Evolutionary conservation across 1,140 invertebrate genomes (phyloP).

Genomic region (Mactra quadrangularis): DNA sequence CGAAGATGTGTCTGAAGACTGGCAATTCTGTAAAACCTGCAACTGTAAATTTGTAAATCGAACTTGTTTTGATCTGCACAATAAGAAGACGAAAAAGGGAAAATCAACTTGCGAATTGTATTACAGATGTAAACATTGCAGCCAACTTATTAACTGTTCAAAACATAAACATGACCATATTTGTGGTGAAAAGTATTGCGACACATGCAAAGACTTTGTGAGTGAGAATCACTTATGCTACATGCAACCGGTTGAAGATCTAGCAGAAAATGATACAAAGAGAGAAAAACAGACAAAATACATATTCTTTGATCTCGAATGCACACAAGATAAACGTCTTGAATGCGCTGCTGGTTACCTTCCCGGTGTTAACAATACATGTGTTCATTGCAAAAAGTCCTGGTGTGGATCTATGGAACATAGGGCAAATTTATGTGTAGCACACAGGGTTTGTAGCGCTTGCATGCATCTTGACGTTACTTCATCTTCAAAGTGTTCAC

Average conservation of each 20-base stretch:
- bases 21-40: constrained; percentile 24
- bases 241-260: constrained; percentile 4
- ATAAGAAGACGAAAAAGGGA: constrained; percentile 32
- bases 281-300: constrained; percentile 18
- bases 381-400: constrained; percentile 18
- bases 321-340: too few species aligned
- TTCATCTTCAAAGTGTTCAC: background rate
- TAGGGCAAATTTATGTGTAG: constrained; percentile 24
- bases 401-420: constrained; percentile 30
- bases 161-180: constrained; percentile 38
- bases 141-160: constrained; percentile 27
- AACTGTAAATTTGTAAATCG: constrained; percentile 48
- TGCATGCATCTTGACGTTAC: constrained; percentile 1
- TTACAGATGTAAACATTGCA: constrained; percentile 21
- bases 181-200: constrained; percentile 21
- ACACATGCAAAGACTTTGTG: constrained; percentile 26
- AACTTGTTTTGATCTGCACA: constrained; percentile 18
- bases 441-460: constrained; percentile 8
- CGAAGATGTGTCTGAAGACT: background rate
- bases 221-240: constrained; percentile 25
- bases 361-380: constrained; percentile 5
- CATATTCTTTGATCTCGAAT: constrained; percentile 46
- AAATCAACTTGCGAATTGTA: constrained; percentile 36
- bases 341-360: background rate
- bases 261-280: background rate